Evolutionary conservation across 1,140 invertebrate species (phyloP).

Genomic region (Augochlora pura): DNA sequence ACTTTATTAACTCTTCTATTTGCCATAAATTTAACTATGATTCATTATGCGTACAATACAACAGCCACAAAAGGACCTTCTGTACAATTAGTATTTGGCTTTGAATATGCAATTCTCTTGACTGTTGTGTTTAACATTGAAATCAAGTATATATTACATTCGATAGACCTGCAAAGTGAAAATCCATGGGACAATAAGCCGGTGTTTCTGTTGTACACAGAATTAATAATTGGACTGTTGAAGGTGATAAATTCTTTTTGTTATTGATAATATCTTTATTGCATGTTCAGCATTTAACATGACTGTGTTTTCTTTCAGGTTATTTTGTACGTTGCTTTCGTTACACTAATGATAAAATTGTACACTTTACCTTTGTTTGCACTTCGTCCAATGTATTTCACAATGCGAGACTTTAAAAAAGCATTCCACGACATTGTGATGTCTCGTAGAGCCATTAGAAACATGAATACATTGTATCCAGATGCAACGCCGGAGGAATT

Average conservation of each 20-base stretch:
- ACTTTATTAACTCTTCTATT: constrained; percentile 91
- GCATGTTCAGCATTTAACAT: constrained; percentile 16
- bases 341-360: constrained; percentile 97
- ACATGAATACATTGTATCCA: constrained; percentile 99
- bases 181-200: constrained; percentile 99
- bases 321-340: constrained; percentile 95
- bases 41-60: constrained; percentile 96
- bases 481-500: constrained; percentile 97
- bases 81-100: constrained; percentile 99
- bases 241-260: constrained; percentile 77
- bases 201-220: constrained; percentile 97
- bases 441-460: constrained; percentile 96
- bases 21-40: constrained; percentile 92
- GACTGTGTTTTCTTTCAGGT: constrained; percentile 84
- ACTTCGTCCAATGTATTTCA: constrained; percentile 99
- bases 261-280: constrained; percentile 4
- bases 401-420: constrained; percentile 98
- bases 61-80: constrained; percentile 97
- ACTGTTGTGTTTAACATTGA: constrained; percentile 96
- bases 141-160: constrained; percentile 97
- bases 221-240: constrained; percentile 95
- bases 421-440: constrained; percentile 98
- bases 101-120: constrained; percentile 98
- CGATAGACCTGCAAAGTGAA: constrained; percentile 94
- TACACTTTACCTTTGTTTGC: constrained; percentile 99